Evolutionary conservation across 2,888 invertebrate genomes (phyloP).

Genomic region (Phyllotreta cruciferae): DNA sequence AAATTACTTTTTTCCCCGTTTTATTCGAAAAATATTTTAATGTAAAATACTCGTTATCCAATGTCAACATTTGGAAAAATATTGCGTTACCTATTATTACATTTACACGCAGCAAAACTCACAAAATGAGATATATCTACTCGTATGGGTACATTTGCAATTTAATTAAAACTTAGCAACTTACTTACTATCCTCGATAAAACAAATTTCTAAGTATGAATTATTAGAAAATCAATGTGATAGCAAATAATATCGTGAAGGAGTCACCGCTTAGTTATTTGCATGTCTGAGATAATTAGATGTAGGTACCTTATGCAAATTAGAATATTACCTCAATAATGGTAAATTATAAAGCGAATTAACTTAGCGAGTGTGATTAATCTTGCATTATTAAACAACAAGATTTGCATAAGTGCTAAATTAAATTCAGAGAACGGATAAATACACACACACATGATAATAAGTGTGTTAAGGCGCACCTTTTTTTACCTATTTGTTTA

Average conservation of each 20-base stretch:
- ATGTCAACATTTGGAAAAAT: too few species aligned
- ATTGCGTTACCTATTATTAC: too few species aligned
- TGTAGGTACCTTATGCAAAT: conserved; percentile 25
- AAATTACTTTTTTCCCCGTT: too few species aligned
- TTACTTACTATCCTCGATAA: too few species aligned
- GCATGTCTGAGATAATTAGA: conserved; percentile 46
- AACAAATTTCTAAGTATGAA: too few species aligned
- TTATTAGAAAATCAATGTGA: too few species aligned
- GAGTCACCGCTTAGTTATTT: conserved; percentile 13
- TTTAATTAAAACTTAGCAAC: too few species aligned
- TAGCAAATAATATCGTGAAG: not conserved
- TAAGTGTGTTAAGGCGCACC: conserved; percentile 27
- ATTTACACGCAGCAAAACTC: too few species aligned
- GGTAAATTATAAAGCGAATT: conserved; percentile 25
- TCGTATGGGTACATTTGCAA: too few species aligned
- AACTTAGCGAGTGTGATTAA: conserved; percentile 23
- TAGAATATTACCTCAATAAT: conserved; percentile 21
- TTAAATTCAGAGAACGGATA: conserved; percentile 29
- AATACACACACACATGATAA: conserved; percentile 1
- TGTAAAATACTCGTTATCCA: too few species aligned
- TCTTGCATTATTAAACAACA: conserved; percentile 26
- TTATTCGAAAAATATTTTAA: too few species aligned
- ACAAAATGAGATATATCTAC: too few species aligned
- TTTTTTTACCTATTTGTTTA: conserved; percentile 24
- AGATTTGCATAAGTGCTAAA: conserved; percentile 42